Percentiles rank a stretch among this genome's conserved stretches.
Conservation (phyloP, 2,113 vertebrate species). For the Syngnathus floridae region DNA sequence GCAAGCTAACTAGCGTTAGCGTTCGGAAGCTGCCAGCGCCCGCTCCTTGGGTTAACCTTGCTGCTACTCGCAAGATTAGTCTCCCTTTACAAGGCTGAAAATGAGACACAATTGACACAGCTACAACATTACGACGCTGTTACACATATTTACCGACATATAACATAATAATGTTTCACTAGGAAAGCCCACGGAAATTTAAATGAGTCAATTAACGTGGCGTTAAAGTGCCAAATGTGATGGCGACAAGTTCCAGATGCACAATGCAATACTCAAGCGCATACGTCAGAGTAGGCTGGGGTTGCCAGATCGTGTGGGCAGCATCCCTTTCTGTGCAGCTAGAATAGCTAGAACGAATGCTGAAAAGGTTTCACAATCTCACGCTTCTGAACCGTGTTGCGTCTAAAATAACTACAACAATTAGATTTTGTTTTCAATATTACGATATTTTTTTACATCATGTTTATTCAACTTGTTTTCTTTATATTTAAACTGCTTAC, state of each 20-base stretch:
- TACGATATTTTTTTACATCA: not conserved
- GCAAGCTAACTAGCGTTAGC: constrained; percentile 1
- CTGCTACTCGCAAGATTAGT: constrained; percentile 1
- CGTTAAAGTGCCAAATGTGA: constrained; percentile 27
- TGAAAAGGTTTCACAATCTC: not conserved
- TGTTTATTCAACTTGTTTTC: not conserved
- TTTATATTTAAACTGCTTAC: not conserved
- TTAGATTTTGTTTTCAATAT: not conserved
- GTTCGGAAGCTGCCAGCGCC: not conserved
- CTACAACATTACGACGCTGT: not conserved
- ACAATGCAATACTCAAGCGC: constrained; percentile 18
- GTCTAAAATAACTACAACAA: not conserved
- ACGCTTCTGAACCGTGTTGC: not conserved
- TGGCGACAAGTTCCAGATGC: constrained; percentile 55
- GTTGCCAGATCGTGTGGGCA: constrained; percentile 31
- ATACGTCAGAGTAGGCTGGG: constrained; percentile 8
- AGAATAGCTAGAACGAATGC: not conserved
- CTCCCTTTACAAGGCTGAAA: not conserved
- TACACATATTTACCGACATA: not conserved
- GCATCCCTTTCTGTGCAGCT: constrained; percentile 4
- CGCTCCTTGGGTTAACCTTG: constrained; percentile 12
- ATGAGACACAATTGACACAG: constrained; percentile 19
- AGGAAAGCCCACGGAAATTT: not conserved
- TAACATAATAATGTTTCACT: constrained; percentile 13
- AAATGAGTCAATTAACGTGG: not conserved